Evolutionary conservation across 2,797 vertebrate genomes (phyloP), one percentile per base, ranked within the genome.

Genomic region (Artibeus jamaicensis): DNA sequence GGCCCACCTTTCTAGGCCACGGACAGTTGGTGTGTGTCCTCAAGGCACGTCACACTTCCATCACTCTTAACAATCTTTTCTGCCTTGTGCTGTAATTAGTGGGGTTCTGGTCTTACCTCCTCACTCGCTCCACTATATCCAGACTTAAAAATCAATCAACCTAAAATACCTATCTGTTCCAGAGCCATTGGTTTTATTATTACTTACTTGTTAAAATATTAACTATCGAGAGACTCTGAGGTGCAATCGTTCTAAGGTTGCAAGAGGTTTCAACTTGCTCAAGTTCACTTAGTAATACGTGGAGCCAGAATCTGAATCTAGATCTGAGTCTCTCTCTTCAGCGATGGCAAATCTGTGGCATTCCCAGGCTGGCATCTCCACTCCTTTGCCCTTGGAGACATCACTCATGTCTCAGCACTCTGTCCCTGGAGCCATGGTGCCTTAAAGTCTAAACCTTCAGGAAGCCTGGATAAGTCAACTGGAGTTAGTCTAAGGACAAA

Each of bases 61-160:
- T 71, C 22, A 4, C 34, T 77, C 29, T 86, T 42, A 46, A 42
- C 7, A 15, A 15, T 44, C 2, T 11, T 3, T 78, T 29, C 85
- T 87, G 42, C 44, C 82, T 74, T 19, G 14, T 32, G n/a, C 19
- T 59, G 3, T 46, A 10, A 55, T 67, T 50, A 50, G 46, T 91
- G 74, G 32, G 24, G 65, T 22, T 94, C 44, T 44, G 53, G 6
- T 53, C 42, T 73, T 70, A 5, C 26, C 44, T 79, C 18, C 44
- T 67, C 24, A n/a, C 48, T 16, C 5, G 16, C 3, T 15, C 21
- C 12, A 26, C 46, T 59, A 4, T 48, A 19, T 65, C 32, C 37
- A 83, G 29, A 59, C 48, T 94, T 89, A 34, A 82, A 77, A 73
- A 29, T 46, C 29, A 46, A 42, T 79, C 67, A 93, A 74, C 79